Evolutionary conservation across 2,888 invertebrate species (phyloP).

Genomic region (Limnephilus rhombicus): DNA sequence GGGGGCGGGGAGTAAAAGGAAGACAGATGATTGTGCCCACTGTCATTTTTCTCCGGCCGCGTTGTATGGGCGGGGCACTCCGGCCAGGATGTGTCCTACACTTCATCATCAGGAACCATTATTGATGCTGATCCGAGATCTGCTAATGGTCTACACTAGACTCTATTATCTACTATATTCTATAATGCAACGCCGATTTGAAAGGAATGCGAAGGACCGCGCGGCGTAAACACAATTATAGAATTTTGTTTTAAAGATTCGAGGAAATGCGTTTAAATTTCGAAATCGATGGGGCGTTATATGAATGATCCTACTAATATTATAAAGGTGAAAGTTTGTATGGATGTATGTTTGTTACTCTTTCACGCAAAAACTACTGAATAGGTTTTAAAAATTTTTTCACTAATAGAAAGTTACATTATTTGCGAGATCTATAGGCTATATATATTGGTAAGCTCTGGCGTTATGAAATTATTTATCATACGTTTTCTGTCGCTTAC

Average conservation of each 20-base stretch:
- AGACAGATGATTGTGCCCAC: conserved; percentile 57
- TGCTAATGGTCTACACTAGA: conserved; percentile 6
- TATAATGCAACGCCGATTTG: conserved; percentile 39
- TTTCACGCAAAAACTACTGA: no score
- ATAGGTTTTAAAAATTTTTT: no score
- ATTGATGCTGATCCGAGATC: conserved; percentile 15
- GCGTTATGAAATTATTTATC: no score
- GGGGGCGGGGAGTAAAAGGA: conserved; percentile 55
- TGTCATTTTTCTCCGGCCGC: conserved; percentile 30
- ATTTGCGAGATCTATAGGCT: no score
- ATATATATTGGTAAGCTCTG: no score
- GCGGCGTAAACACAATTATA: conserved; percentile 37
- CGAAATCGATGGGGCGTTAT: no score
- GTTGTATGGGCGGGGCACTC: conserved; percentile 53
- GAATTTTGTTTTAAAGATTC: not conserved
- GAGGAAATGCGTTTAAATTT: not conserved
- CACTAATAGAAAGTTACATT: no score
- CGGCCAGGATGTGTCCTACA: conserved; percentile 49
- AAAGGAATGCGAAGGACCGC: conserved; percentile 38
- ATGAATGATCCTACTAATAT: no score
- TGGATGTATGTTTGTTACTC: no score
- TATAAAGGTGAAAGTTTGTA: no score
- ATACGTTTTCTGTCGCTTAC: no score
- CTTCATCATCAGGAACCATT: conserved; percentile 48
- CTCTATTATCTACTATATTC: not conserved